These are phyloP conservation scores for Venusia cambrica DNA, from an alignment of 2,888 invertebrate species.

Conservation along the genomic window DNA sequence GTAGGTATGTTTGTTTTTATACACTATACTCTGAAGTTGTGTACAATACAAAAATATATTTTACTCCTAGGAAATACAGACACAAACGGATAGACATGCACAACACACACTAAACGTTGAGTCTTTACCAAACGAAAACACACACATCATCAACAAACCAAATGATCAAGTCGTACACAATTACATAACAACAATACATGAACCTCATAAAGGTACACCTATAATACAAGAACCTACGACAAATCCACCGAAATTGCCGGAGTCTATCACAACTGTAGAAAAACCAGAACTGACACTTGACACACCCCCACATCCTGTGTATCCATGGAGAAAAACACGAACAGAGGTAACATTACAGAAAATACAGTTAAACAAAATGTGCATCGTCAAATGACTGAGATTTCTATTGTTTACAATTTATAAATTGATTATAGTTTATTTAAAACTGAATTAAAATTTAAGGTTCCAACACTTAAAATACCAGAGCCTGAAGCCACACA, in stretches of 20 bases:
- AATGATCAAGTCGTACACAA: too few species aligned
- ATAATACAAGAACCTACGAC: slow-evolving; percentile 1
- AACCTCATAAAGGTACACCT: neutral
- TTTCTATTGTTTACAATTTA: neutral
- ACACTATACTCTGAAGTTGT: too few species aligned
- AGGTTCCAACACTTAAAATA: slow-evolving; percentile 56
- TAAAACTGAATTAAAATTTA: slow-evolving; percentile 20
- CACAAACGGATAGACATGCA: slow-evolving; percentile 1
- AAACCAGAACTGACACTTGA: slow-evolving; percentile 31
- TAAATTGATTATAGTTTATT: neutral
- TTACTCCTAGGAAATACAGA: slow-evolving; percentile 8
- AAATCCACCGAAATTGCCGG: neutral
- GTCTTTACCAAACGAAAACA: too few species aligned
- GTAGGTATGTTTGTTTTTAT: too few species aligned
- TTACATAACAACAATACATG: too few species aligned
- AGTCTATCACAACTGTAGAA: slow-evolving; percentile 1
- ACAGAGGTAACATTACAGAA: slow-evolving; percentile 29
- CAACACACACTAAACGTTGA: slow-evolving; percentile 1
- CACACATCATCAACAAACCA: too few species aligned
- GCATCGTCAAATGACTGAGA: slow-evolving; percentile 14
- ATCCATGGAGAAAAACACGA: slow-evolving; percentile 44
- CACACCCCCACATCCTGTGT: slow-evolving; percentile 34
- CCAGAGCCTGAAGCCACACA: slow-evolving; percentile 53
- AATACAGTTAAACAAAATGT: slow-evolving; percentile 14
- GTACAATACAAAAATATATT: slow-evolving; percentile 4